Conservation (phyloP, 2,888 invertebrate species). For the Cristatella mucedo region DNA sequence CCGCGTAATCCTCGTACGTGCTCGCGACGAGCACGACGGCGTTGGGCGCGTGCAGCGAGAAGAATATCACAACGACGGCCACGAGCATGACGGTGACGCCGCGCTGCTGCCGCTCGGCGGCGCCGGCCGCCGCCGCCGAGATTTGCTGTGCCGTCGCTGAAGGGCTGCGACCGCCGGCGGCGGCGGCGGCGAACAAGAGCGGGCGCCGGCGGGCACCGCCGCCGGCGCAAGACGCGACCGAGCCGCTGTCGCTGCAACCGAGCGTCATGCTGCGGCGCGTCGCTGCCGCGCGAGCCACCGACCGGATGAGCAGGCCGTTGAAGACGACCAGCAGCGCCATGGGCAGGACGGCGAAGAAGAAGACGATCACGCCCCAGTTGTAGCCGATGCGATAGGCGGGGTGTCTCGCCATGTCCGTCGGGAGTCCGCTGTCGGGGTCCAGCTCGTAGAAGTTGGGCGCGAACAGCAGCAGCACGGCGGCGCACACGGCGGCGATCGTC, state of each 20-base stretch:
- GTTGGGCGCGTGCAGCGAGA: not conserved
- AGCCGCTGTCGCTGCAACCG: too few relatives aligned
- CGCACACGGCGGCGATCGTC: not conserved
- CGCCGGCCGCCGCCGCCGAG: not conserved
- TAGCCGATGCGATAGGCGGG: not conserved
- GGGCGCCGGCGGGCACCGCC: not conserved
- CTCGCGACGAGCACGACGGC: not conserved
- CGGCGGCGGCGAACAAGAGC: not conserved
- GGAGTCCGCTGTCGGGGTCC: too few relatives aligned
- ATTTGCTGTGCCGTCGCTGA: not conserved
- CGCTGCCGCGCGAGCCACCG: not conserved
- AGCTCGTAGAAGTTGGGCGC: slow-evolving; percentile 5
- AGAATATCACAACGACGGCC: not conserved
- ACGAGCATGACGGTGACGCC: not conserved
- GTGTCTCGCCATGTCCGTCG: not conserved
- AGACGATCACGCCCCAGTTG: slow-evolving; percentile 3
- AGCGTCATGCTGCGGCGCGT: not conserved
- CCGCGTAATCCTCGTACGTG: not conserved
- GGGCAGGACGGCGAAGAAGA: not conserved
- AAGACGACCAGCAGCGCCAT: not conserved
- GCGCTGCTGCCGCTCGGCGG: too few relatives aligned
- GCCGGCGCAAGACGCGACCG: too few relatives aligned
- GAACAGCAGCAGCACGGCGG: slow-evolving; percentile 8
- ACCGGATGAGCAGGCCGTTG: not conserved
- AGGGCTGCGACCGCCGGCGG: not conserved